Percentiles rank a stretch among this genome's conserved stretches.
Evolutionary conservation across 2,113 vertebrate genomes (phyloP).

Genomic region (Clarias macrocephalus): DNA sequence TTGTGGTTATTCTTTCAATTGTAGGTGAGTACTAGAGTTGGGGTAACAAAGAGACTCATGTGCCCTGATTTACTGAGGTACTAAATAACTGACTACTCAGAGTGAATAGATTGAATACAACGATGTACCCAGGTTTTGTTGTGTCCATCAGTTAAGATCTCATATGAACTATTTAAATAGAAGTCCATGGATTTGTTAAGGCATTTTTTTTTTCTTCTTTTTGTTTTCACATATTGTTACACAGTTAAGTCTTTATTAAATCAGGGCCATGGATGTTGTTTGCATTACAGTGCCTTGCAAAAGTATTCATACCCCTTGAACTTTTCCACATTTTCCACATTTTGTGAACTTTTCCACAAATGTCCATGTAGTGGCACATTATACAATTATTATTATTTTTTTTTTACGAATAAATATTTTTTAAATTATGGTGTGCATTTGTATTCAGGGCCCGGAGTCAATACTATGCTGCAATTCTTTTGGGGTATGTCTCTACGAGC

Average conservation of each 20-base stretch:
- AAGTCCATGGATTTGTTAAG: not conserved
- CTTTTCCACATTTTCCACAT: too few relatives aligned
- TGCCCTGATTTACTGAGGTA: not conserved
- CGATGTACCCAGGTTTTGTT: not conserved
- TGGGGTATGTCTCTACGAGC: too few relatives aligned
- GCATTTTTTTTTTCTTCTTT: too few relatives aligned
- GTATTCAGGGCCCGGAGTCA: too few relatives aligned
- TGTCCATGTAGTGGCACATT: too few relatives aligned
- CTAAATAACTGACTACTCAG: not conserved
- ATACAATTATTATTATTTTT: too few relatives aligned
- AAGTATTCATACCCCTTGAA: too few relatives aligned
- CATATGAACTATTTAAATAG: not conserved
- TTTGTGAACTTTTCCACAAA: too few relatives aligned
- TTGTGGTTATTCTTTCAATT: conserved; percentile 93
- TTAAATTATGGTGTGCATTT: too few relatives aligned
- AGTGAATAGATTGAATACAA: not conserved
- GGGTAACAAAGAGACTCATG: not conserved
- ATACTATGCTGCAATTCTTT: too few relatives aligned
- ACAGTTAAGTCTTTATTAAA: not conserved
- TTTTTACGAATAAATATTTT: too few relatives aligned
- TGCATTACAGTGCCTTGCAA: not conserved
- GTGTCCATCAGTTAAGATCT: too few relatives aligned
- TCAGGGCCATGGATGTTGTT: not conserved
- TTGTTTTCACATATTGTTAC: not conserved
- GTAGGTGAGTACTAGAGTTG: conserved; percentile 70